Conservation (phyloP, 2,888 invertebrate species). For the Antitype chi region DNA sequence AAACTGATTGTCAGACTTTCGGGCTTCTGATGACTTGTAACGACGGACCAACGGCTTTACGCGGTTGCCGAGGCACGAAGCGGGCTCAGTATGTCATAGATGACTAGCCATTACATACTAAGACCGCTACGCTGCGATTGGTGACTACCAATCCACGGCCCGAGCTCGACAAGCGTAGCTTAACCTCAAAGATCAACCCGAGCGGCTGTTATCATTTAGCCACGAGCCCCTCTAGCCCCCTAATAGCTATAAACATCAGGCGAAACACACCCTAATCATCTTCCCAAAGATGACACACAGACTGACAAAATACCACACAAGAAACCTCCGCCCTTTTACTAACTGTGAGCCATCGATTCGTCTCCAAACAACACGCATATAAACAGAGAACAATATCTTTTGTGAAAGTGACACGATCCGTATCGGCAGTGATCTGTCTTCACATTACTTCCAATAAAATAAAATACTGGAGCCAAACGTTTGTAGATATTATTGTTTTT, state of each 20-base stretch:
- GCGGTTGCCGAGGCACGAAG: background rate
- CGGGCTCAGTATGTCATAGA: background rate
- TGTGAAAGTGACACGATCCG: conserved; percentile 53
- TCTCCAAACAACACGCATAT: conserved; percentile 32
- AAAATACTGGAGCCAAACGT: conserved; percentile 48
- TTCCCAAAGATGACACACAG: background rate
- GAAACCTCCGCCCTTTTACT: background rate
- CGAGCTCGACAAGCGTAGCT: too few relatives aligned
- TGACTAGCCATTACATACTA: too few relatives aligned
- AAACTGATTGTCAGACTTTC: background rate
- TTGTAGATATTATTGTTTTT: conserved; percentile 46
- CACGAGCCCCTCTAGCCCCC: background rate
- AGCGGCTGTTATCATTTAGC: background rate
- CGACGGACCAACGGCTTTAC: background rate
- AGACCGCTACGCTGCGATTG: too few relatives aligned
- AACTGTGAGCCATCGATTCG: conserved; percentile 26
- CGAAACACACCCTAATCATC: background rate
- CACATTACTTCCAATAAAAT: conserved; percentile 56
- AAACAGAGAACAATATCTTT: conserved; percentile 51
- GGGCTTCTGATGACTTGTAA: background rate
- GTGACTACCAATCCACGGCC: background rate
- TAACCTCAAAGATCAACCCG: too few relatives aligned
- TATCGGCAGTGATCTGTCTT: conserved; percentile 55
- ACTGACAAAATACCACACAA: conserved; percentile 3
- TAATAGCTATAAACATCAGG: too few relatives aligned